Percentiles rank a stretch among this genome's conserved stretches.
Evolutionary conservation across 2,797 vertebrate species (phyloP).

Genomic region (Scleropages formosus): DNA sequence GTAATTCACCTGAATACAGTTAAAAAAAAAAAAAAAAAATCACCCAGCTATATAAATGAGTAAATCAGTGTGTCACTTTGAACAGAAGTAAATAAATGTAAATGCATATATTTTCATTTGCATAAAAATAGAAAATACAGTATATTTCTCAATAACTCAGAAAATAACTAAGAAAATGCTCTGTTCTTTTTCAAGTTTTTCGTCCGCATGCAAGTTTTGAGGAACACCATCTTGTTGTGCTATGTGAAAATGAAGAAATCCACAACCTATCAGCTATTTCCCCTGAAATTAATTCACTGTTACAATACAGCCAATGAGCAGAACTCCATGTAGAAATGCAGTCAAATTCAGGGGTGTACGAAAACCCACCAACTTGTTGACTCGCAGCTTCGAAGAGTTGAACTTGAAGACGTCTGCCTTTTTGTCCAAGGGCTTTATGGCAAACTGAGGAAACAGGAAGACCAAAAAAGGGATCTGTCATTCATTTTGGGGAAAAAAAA

Average conservation of each 20-base stretch:
- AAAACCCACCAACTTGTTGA: slow-evolving; percentile 90
- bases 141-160: too few species aligned
- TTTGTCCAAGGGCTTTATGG: slow-evolving; percentile 94
- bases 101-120: too few species aligned
- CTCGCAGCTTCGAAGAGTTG: slow-evolving; percentile 88
- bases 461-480: not conserved
- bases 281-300: not conserved
- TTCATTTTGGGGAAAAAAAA: not conserved
- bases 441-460: slow-evolving; percentile 71
- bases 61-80: too few species aligned
- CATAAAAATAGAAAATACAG: too few species aligned
- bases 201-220: too few species aligned
- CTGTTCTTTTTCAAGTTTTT: too few species aligned
- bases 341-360: not conserved
- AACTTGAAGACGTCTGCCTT: slow-evolving; percentile 95
- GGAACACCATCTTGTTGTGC: too few species aligned
- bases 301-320: not conserved
- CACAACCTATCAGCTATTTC: not conserved
- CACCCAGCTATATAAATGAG: too few species aligned
- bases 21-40: too few species aligned
- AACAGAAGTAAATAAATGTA: too few species aligned
- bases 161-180: too few species aligned
- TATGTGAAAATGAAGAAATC: not conserved
- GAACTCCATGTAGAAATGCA: not conserved
- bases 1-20: too few species aligned